phyloP scores from a whole-genome alignment of 2,113 vertebrate genomes.

The Scalopus aquaticus region DNA sequence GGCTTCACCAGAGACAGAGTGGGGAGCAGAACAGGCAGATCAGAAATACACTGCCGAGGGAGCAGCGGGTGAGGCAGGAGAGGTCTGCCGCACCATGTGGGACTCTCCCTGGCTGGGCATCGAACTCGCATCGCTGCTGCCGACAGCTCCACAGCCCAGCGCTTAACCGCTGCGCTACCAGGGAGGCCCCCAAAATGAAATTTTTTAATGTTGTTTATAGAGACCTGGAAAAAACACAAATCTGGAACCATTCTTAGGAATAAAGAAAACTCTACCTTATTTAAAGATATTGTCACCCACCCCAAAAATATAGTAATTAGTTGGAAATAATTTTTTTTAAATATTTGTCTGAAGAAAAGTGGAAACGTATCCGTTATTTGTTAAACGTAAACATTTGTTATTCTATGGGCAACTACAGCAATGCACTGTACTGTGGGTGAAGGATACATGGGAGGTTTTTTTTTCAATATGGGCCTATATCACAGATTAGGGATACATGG shows the following conservation, averaged over 20 bases:
- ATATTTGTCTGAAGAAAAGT: background rate
- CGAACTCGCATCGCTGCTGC: too few species aligned
- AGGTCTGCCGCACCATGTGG: too few species aligned
- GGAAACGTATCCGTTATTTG: background rate
- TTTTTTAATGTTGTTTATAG: background rate
- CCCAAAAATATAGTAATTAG: background rate
- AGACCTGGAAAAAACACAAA: background rate
- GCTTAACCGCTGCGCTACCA: too few species aligned
- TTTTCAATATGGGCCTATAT: background rate
- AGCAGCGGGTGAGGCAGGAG: too few species aligned
- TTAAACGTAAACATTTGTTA: background rate
- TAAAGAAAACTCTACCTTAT: background rate
- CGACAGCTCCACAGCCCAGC: too few species aligned
- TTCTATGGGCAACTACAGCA: background rate
- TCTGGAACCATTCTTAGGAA: background rate
- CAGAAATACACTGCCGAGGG: too few species aligned
- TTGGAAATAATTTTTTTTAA: background rate
- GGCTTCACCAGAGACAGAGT: too few species aligned
- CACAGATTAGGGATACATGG: background rate
- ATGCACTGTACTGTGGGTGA: background rate
- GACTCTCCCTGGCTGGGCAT: too few species aligned
- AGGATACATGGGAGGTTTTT: background rate
- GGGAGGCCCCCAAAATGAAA: too few species aligned
- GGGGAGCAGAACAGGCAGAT: too few species aligned
- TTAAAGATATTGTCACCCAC: background rate